A percentile compares a stretch with the other conserved stretches of the same genome.
phyloP scores from a whole-genome alignment of 1,140 invertebrate genomes.

The Dreissena polymorpha region DNA sequence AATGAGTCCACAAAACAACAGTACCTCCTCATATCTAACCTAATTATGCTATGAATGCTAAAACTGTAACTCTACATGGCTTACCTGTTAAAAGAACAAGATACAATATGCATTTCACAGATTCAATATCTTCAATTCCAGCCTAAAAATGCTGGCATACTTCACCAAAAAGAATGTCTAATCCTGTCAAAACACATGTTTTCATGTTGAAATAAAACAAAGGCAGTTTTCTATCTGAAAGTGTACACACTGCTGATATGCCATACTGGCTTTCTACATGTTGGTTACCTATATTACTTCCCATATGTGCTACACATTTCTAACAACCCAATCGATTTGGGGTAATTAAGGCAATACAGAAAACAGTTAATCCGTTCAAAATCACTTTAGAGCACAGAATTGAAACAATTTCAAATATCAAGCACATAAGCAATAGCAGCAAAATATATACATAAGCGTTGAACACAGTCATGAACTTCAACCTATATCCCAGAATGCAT shows the following conservation, averaged over 20 bases:
- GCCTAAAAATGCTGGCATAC: too few species aligned
- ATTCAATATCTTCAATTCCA: too few species aligned
- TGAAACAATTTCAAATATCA: too few species aligned
- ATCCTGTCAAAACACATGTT: background rate
- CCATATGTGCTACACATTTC: background rate
- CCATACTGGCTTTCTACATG: slow-evolving; percentile 37
- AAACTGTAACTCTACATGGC: background rate
- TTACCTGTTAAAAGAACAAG: slow-evolving; percentile 6
- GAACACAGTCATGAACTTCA: slow-evolving; percentile 24
- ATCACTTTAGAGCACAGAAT: too few species aligned
- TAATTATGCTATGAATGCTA: slow-evolving; percentile 17
- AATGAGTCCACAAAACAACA: too few species aligned
- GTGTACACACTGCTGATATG: slow-evolving; percentile 45
- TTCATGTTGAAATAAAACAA: slow-evolving; percentile 21
- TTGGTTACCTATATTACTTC: background rate
- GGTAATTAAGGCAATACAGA: too few species aligned
- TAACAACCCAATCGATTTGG: background rate
- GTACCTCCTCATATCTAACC: slow-evolving; percentile 15
- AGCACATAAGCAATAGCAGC: too few species aligned
- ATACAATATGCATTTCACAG: too few species aligned
- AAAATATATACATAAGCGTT: background rate
- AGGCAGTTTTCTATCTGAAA: slow-evolving; percentile 46
- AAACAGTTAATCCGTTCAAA: too few species aligned
- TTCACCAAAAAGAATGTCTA: too few species aligned
- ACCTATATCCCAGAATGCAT: slow-evolving; percentile 45